Evolutionary conservation across 2,113 vertebrate genomes (phyloP).

Genomic region (Ibidorhyncha struthersii): DNA sequence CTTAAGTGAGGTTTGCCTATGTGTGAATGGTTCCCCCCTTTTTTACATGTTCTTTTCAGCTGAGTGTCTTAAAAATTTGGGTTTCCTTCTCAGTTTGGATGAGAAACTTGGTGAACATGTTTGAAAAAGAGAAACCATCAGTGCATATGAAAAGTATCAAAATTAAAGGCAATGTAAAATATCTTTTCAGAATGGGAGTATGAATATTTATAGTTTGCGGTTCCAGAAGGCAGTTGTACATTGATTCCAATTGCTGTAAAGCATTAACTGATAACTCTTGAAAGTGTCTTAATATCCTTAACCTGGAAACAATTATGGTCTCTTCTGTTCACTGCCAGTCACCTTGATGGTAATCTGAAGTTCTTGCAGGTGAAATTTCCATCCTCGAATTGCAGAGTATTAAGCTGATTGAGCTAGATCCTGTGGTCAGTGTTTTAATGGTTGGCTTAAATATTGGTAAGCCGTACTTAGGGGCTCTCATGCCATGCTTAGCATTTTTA

Average conservation of each 20-base stretch:
- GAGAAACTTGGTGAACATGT: not conserved
- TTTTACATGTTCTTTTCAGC: not conserved
- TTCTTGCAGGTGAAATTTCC: not conserved
- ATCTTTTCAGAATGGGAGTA: not conserved
- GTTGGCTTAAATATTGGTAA: not conserved
- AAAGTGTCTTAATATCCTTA: not conserved
- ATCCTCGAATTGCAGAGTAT: not conserved
- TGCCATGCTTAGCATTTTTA: not conserved
- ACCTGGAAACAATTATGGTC: not conserved
- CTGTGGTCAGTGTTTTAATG: not conserved
- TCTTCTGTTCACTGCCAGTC: not conserved
- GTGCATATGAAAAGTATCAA: not conserved
- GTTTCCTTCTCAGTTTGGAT: not conserved
- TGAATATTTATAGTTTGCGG: not conserved
- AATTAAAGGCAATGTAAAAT: not conserved
- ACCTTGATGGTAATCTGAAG: not conserved
- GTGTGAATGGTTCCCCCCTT: not conserved
- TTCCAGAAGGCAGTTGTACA: not conserved
- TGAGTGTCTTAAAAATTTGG: not conserved
- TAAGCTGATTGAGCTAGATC: not conserved
- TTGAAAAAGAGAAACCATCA: not conserved
- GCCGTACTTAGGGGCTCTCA: not conserved
- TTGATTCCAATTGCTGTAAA: not conserved
- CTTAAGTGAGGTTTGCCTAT: not conserved
- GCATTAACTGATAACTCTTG: not conserved